Conservation (phyloP, 2,113 vertebrate genomes). For the Silurus asotus region DNA sequence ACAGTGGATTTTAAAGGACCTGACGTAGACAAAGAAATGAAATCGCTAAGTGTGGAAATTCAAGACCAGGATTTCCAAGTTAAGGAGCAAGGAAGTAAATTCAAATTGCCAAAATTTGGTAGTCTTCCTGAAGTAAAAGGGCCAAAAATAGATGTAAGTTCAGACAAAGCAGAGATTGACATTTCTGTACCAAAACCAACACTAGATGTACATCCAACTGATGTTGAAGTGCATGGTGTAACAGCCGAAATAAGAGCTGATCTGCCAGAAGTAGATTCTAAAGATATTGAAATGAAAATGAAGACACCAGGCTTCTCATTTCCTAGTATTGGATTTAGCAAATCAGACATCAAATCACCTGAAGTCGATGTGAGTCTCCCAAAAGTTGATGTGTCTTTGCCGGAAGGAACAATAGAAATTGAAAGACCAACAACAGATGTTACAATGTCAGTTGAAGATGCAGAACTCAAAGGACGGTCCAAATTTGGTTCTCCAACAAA, state of each 20-base stretch:
- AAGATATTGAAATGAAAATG: too few species aligned
- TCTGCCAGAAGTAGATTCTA: too few species aligned
- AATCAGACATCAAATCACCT: too few species aligned
- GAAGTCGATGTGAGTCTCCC: too few species aligned
- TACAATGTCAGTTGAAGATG: background rate
- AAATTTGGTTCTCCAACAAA: background rate
- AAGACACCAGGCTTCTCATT: too few species aligned
- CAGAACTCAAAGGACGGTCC: background rate
- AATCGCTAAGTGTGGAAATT: background rate
- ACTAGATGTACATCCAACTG: too few species aligned
- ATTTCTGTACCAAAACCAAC: slow-evolving; percentile 31
- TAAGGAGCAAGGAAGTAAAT: slow-evolving; percentile 26
- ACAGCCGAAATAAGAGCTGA: too few species aligned
- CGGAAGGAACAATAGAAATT: background rate
- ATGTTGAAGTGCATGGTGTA: too few species aligned
- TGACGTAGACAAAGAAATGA: background rate
- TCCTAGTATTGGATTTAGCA: too few species aligned
- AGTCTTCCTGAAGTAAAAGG: slow-evolving; percentile 29
- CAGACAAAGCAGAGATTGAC: slow-evolving; percentile 13
- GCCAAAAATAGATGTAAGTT: slow-evolving; percentile 45
- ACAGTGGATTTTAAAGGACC: background rate
- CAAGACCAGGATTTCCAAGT: background rate
- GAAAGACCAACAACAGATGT: slow-evolving; percentile 27
- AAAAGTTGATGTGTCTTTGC: too few species aligned
- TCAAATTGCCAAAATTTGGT: slow-evolving; percentile 47